Evolutionary conservation across 1,140 invertebrate genomes (phyloP).

Genomic region (Agrypnia vestita): DNA sequence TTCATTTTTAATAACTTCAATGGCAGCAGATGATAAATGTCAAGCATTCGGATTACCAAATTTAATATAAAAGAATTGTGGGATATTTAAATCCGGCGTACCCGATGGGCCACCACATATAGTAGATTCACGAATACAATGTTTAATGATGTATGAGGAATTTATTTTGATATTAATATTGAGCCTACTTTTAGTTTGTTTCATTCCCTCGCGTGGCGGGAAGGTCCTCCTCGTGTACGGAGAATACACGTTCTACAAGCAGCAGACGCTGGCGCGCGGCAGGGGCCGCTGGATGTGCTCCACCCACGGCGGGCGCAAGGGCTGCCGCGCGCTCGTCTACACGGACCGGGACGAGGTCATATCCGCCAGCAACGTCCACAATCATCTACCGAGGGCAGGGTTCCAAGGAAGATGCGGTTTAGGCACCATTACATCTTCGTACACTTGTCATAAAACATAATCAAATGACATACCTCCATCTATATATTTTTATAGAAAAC

Average conservation of each 20-base stretch:
- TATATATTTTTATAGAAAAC: too few relatives aligned
- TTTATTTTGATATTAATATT: not conserved
- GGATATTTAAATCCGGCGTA: too few relatives aligned
- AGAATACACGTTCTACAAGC: conserved; percentile 20
- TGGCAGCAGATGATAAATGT: too few relatives aligned
- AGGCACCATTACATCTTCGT: too few relatives aligned
- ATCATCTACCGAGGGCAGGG: conserved; percentile 44
- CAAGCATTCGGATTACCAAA: too few relatives aligned
- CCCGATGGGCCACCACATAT: too few relatives aligned
- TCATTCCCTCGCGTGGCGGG: not conserved
- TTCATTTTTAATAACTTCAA: too few relatives aligned
- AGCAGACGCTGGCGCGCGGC: not conserved
- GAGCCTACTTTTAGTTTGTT: not conserved
- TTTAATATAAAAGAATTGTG: too few relatives aligned
- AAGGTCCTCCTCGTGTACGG: not conserved
- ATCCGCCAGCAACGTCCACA: conserved; percentile 56
- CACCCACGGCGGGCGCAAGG: conserved; percentile 61
- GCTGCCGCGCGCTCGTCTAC: conserved; percentile 64
- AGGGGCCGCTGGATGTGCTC: conserved; percentile 63
- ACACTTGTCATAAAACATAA: too few relatives aligned
- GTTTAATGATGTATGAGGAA: too few relatives aligned
- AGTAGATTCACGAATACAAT: too few relatives aligned
- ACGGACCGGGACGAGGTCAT: conserved; percentile 62
- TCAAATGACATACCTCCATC: too few relatives aligned
- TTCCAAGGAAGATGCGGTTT: not conserved